Percentiles rank a stretch among this genome's conserved stretches.
These are phyloP conservation scores for Akabosia matsudoensis DNA, from an alignment of 1,140 invertebrate species.

Conservation along the genomic window DNA sequence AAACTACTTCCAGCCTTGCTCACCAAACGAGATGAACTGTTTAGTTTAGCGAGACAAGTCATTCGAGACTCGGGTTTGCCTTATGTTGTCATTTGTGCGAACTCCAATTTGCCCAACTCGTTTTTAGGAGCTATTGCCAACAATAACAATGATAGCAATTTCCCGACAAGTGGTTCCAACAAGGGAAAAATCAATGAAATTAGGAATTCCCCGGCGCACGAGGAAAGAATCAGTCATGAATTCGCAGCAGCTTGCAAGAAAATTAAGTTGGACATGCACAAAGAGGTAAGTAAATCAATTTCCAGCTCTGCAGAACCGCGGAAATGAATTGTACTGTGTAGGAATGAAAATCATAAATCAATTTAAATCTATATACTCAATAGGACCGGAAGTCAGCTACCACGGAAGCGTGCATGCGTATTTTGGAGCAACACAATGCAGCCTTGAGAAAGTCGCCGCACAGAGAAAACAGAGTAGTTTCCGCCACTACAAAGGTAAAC, in stretches of 20 bases:
- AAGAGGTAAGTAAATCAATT: too few relatives aligned
- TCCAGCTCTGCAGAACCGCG: too few relatives aligned
- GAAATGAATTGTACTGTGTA: too few relatives aligned
- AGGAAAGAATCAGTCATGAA: conserved; percentile 7
- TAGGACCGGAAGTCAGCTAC: neutral
- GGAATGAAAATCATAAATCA: too few relatives aligned
- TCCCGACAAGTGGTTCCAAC: too few relatives aligned
- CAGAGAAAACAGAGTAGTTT: neutral
- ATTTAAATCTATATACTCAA: too few relatives aligned
- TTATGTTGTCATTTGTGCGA: neutral
- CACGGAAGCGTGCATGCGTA: neutral
- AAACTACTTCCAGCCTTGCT: conserved; percentile 81
- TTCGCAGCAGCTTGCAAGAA: conserved; percentile 7
- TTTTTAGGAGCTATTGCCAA: neutral
- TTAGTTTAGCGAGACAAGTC: conserved; percentile 88
- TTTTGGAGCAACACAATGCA: neutral
- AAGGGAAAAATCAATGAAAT: conserved; percentile 2
- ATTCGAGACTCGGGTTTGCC: conserved; percentile 77
- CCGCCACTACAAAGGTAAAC: neutral
- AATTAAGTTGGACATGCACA: conserved; percentile 18
- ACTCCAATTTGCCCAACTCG: conserved; percentile 4
- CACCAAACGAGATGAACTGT: conserved; percentile 88
- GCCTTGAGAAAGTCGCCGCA: neutral
- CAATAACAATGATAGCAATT: neutral
- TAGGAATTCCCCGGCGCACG: conserved; percentile 1